Evolutionary conservation across 37 sponge, comb jelly and placozoan genomes (phyloP), one percentile per base, ranked within the genome.

Genomic region (Ianthella basta): DNA sequence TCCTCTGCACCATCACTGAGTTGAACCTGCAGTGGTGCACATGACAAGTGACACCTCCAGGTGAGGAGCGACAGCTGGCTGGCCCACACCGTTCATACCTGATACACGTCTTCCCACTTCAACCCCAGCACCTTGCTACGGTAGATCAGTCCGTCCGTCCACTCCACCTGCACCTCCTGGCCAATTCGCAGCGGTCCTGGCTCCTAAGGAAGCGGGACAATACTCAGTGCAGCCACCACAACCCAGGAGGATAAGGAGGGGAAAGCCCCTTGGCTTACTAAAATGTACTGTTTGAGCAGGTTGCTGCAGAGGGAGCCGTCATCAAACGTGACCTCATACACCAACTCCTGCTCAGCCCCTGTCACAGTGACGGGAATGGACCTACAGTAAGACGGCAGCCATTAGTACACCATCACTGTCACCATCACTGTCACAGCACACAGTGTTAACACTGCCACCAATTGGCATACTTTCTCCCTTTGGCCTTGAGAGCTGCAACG

Each of bases 231-330:
- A 44, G 50, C 50, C 50, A 44, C 50, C 3, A 3, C 3, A 44
- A 44, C 50, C 3, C 50, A 8, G 50, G 50, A 10, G 50, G 50
- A 8, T 44, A 8, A 44, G 50, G 50, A 10, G 50, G 50, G 3
- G 50, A 44, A 8, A 8, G 15, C 59, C 19, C 29, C 2, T 4
- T 10, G 6, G 35, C 86, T 60, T 25, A 90, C 91, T 61, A 89
- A 33, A 29, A 97, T 86, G 63, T 97, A 93, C 19, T 38, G 35
- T 0, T 66, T 74, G 21, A 80, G 80, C 12, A 97, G 67, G 75
- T 94, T 87, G 38, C 36, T 57, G 57, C 97, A 94, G n/a, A 92
- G 61, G 0, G 94, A 88, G 34, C 93, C 93, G 70, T 97, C 97
- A 1, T 94, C 95, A 89, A 97, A 97, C 64, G 60, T 50, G 12